Base-by-base conservation (phyloP, 2,888 invertebrate species). In the Disparrhopalites patrizii region DNA sequence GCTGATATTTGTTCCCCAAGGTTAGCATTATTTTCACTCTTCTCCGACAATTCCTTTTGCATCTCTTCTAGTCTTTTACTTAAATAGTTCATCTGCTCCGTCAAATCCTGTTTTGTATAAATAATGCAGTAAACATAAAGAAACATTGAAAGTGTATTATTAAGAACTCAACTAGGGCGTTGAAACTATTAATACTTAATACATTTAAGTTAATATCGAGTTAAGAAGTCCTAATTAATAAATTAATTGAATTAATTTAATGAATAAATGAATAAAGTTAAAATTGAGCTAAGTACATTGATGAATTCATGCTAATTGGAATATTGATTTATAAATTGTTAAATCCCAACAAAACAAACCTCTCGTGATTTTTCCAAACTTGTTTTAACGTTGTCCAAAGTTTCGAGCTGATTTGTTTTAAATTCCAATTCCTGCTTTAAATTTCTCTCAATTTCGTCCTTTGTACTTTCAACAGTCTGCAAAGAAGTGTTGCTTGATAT, bases 61-160 rank as follows among this genome's bases (percentile, higher is more conserved):
- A 85, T 77, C 52, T 83, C 81, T 43, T 79, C 80, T 69, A 86
- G 79, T 77, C 84, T 84, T 18, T 81, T 81, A 76, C 87, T 86
- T 54, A 88, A 79, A 67, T 85, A 84, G 70, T 85, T 83, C 78
- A 88, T 88, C 77, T 88, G 86, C 76, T 85, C 83, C 68, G 85
- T 80, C 70, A 87, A 79, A 76, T 86, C 86, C 80, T 87, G 31
- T 43, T n/a, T n/a, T n/a, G n/a, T n/a, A n/a, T n/a, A n/a, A n/a
- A n/a, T n/a, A n/a, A n/a, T n/a, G n/a, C n/a, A n/a, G n/a, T n/a
- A n/a, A n/a, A n/a, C n/a, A n/a, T n/a, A n/a, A n/a, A n/a, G n/a
- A n/a, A n/a, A n/a, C n/a, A n/a, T n/a, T n/a, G n/a, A n/a, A n/a
- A n/a, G n/a, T n/a, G n/a, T n/a, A n/a, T n/a, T n/a, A n/a, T n/a